Evolutionary conservation across 2,113 vertebrate species (phyloP).

Genomic region (Ptyas mucosa): DNA sequence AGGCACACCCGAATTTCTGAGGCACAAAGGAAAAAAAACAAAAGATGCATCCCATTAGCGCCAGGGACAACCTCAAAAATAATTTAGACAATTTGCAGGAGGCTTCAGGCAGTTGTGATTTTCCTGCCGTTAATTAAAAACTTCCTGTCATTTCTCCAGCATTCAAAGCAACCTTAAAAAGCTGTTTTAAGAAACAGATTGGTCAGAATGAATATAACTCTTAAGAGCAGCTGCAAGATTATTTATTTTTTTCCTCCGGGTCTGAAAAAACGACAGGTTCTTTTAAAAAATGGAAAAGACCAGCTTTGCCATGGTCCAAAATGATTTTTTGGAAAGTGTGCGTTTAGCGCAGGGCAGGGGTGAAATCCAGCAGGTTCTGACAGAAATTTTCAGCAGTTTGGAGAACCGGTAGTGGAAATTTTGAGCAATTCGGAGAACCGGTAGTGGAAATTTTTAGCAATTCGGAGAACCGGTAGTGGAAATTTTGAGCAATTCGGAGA

Average conservation of each 20-base stretch:
- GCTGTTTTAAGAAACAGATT: neutral
- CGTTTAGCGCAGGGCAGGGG: neutral
- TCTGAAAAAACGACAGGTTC: neutral
- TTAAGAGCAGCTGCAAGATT: neutral
- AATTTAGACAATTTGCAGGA: neutral
- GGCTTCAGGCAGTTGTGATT: neutral
- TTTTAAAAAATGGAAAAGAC: neutral
- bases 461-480: too few species aligned
- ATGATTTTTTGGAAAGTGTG: neutral
- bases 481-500: too few species aligned
- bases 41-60: neutral
- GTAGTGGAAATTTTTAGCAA: too few species aligned
- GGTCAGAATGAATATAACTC: neutral
- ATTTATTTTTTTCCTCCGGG: neutral
- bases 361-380: too few species aligned
- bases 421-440: too few species aligned
- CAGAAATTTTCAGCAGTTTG: too few species aligned
- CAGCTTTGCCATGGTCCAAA: neutral
- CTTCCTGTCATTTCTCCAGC: neutral
- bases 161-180: neutral
- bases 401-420: too few species aligned
- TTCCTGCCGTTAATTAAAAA: neutral
- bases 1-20: slow-evolving; percentile 90
- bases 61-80: neutral
- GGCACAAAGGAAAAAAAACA: neutral